These are phyloP conservation scores for Sarotherodon lohbergeri DNA, from an alignment of 2,113 vertebrate genomes.

Conservation along the genomic window DNA sequence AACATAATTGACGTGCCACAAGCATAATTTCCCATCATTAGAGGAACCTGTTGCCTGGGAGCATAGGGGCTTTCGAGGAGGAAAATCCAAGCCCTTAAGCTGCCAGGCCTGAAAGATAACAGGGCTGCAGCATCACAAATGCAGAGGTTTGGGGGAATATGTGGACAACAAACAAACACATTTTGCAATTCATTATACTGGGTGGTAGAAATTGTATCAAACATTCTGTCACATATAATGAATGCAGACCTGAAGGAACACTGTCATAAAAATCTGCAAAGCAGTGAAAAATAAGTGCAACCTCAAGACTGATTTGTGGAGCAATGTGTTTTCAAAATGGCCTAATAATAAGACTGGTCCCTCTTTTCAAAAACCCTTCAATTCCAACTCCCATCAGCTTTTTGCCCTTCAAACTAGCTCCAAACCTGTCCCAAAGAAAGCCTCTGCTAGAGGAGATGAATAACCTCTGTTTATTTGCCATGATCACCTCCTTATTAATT, in stretches of 20 bases:
- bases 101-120: conserved; percentile 17
- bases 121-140: neutral
- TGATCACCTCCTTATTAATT: conserved; percentile 24
- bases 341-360: neutral
- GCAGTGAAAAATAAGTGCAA: neutral
- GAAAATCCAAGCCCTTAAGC: conserved; percentile 31
- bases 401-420: neutral
- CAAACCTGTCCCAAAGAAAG: neutral
- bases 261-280: conserved; percentile 9
- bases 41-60: conserved; percentile 49
- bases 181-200: conserved; percentile 16
- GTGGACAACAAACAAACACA: conserved; percentile 13
- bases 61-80: conserved; percentile 15
- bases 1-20: conserved; percentile 42
- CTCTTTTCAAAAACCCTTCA: neutral
- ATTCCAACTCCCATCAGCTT: neutral
- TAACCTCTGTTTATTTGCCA: neutral
- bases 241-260: conserved; percentile 24
- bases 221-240: conserved; percentile 25
- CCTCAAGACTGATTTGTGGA: neutral
- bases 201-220: conserved; percentile 10
- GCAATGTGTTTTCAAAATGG: neutral
- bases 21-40: conserved; percentile 55
- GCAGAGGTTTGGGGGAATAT: conserved; percentile 12
- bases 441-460: conserved; percentile 5